These are phyloP conservation scores for Pterostichus niger DNA, from an alignment of 2,888 invertebrate species.

Conservation along the genomic window DNA sequence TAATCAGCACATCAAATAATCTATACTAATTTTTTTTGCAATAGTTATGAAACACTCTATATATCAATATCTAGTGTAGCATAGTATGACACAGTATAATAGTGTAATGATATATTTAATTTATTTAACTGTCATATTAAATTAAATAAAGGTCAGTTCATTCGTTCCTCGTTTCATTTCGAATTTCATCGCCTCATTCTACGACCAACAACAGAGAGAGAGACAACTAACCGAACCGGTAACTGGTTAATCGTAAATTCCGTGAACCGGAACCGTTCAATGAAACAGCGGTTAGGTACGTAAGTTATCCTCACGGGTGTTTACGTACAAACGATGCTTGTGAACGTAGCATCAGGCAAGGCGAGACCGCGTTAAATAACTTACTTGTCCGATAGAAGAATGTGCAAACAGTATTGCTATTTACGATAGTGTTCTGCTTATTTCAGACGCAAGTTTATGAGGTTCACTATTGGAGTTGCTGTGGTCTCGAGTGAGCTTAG, in stretches of 20 bases:
- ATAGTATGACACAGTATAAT: too few relatives aligned
- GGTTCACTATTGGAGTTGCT: too few relatives aligned
- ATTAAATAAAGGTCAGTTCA: background rate
- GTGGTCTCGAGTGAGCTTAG: too few relatives aligned
- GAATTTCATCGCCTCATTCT: background rate
- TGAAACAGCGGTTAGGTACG: conserved; percentile 58
- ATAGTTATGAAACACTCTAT: too few relatives aligned
- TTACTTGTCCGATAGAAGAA: conserved; percentile 1
- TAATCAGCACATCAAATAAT: too few relatives aligned
- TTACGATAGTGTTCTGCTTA: background rate
- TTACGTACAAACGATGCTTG: conserved; percentile 27
- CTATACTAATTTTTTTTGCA: too few relatives aligned
- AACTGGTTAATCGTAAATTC: conserved; percentile 59
- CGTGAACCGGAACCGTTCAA: conserved; percentile 61
- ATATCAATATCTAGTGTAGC: too few relatives aligned
- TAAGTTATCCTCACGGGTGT: conserved; percentile 52
- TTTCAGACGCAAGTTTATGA: too few relatives aligned
- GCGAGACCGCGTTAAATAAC: conserved; percentile 26
- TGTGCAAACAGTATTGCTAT: conserved; percentile 28
- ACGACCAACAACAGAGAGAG: background rate
- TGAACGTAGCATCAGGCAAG: conserved; percentile 13
- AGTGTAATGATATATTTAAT: too few relatives aligned
- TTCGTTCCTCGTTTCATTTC: background rate
- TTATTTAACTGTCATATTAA: too few relatives aligned
- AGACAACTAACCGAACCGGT: conserved; percentile 19